Base-by-base conservation (phyloP, 2,888 invertebrate genomes). In the Alviniconcha strummeri region DNA sequence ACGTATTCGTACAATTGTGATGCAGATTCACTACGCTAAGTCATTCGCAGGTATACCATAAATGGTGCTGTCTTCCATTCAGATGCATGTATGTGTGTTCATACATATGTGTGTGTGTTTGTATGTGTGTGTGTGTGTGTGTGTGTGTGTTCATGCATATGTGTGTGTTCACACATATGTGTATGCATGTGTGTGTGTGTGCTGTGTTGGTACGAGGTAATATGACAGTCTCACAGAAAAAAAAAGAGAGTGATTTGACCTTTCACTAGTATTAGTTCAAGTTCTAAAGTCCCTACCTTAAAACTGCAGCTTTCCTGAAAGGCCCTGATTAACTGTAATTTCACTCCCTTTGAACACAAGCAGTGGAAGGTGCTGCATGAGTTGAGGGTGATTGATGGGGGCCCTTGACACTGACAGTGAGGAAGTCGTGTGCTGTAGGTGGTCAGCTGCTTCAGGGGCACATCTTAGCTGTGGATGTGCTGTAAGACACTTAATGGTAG, bases 21-120 rank as follows among this genome's bases (percentile, higher is more conserved):
- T 86, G n/a, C 85, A 86, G 67, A 81, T 86, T 57, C 86, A 86
- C 80, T 86, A 86, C 84, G 86, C 85, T 54, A 84, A 80, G 74
- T 56, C 83, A 17, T 86, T 86, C 56, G 36, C 36, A 57, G 83
- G 86, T 86, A 76, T 60, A 69, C 54, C 36, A 36, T 36, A 36
- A 3, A 36, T 36, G 36, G 36, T 36, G 36, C 36, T 36, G 36
- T 36, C 36, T 36, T 36, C 36, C n/a, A 52, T 7, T 52, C 13
- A 80, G 64, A 69, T 69, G n/a, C 6, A 4, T 69, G 64, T 64
- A 4, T 69, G 69, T 17, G 6, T 69, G 69, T 13, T 17, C 15
- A n/a, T 13, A 69, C 5, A 1, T 69, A 1, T 17, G 69, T 78
- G 57, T 78, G 56, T 78, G 19, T 55, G 9, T 57, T 5, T 78